These are phyloP conservation scores for Zootermopsis nevadensis DNA, from an alignment of 2,888 invertebrate species.

Conservation along the genomic window DNA sequence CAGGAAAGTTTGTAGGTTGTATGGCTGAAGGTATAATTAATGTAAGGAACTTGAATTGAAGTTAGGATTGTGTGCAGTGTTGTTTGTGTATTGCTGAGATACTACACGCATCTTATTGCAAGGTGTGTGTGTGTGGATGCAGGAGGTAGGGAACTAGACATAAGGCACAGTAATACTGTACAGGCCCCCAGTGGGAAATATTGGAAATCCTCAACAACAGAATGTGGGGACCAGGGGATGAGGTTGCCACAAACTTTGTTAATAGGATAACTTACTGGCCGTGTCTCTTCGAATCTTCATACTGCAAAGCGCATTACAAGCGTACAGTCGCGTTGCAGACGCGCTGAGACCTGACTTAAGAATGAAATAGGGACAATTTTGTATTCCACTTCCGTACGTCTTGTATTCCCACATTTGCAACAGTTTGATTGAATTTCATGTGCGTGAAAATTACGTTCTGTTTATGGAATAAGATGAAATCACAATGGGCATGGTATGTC, in stretches of 20 bases:
- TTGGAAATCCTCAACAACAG: slow-evolving; percentile 42
- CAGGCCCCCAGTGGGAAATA: slow-evolving; percentile 27
- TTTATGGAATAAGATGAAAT: too few species aligned
- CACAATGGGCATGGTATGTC: too few species aligned
- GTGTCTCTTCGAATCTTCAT: background rate
- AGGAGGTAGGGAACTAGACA: background rate
- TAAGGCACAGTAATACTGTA: background rate
- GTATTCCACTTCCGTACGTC: too few species aligned
- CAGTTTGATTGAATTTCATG: too few species aligned
- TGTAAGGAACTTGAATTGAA: too few species aligned
- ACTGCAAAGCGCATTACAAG: background rate
- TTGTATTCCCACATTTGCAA: too few species aligned
- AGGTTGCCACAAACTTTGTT: slow-evolving; percentile 35
- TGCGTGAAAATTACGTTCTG: too few species aligned
- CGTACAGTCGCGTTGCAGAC: background rate
- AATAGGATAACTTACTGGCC: slow-evolving; percentile 39
- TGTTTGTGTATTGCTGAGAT: background rate
- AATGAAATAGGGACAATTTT: background rate
- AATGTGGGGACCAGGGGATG: background rate
- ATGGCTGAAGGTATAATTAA: too few species aligned
- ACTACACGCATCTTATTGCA: background rate
- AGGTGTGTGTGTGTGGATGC: background rate
- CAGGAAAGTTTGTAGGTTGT: too few species aligned
- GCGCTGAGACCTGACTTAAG: background rate
- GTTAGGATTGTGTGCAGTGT: background rate